phyloP scores from a whole-genome alignment of 2,888 invertebrate genomes.

The Drosophila koepferae region DNA sequence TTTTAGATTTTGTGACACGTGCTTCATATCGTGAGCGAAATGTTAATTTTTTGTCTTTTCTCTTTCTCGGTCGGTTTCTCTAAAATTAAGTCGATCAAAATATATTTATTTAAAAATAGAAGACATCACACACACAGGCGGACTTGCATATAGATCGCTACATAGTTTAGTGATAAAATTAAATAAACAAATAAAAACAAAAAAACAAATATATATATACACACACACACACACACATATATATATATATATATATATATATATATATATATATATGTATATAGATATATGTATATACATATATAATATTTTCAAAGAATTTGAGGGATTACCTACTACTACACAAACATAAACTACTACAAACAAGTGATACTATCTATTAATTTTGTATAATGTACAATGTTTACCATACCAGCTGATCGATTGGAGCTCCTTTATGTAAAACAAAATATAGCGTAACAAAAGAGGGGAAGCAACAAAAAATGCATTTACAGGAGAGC shows the following conservation, averaged over 20 bases:
- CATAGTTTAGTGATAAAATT: conserved; percentile 24
- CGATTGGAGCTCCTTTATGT: not conserved
- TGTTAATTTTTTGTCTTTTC: conserved; percentile 30
- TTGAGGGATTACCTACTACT: too few relatives aligned
- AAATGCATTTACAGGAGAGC: conserved; percentile 69
- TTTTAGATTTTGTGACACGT: conserved; percentile 41
- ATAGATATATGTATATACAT: not conserved
- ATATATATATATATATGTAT: too few relatives aligned
- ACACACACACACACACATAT: not conserved
- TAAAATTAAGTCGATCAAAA: conserved; percentile 50
- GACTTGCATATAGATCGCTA: not conserved
- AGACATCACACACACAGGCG: conserved; percentile 12
- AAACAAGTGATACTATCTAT: not conserved
- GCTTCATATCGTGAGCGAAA: conserved; percentile 29
- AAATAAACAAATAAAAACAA: conserved; percentile 16
- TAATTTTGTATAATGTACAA: not conserved
- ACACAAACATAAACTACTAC: too few relatives aligned
- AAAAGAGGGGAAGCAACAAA: not conserved
- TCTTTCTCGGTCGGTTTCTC: conserved; percentile 19
- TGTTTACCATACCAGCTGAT: conserved; percentile 10
- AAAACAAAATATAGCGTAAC: not conserved
- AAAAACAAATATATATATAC: not conserved
- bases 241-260: not conserved
- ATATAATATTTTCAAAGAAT: not conserved
- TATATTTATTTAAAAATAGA: conserved; percentile 62